phyloP scores from a whole-genome alignment of 2,888 invertebrate genomes.

The Emmelina monodactyla region DNA sequence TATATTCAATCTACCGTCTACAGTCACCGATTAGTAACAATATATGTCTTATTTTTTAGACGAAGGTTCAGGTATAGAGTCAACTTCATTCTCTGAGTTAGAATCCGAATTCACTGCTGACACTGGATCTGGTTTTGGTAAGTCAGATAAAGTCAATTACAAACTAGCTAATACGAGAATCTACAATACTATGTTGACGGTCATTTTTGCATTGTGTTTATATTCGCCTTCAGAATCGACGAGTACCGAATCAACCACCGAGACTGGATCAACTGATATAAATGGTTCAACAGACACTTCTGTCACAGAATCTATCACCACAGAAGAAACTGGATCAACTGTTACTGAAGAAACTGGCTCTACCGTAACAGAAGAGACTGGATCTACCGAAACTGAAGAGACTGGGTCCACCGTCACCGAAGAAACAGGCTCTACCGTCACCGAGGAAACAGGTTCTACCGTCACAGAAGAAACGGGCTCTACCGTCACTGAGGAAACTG shows the following conservation, averaged over 20 bases:
- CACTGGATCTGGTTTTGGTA: slow-evolving; percentile 25
- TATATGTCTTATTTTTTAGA: slow-evolving; percentile 4
- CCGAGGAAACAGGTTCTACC: not conserved
- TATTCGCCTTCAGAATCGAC: not conserved
- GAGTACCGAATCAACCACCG: not conserved
- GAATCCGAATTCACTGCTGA: slow-evolving; percentile 21
- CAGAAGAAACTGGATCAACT: slow-evolving; percentile 9
- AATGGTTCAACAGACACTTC: slow-evolving; percentile 3
- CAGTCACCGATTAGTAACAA: too few species aligned
- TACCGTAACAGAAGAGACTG: slow-evolving; percentile 4
- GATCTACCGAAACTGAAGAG: slow-evolving; percentile 2
- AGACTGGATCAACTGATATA: not conserved
- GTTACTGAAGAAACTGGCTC: slow-evolving; percentile 7
- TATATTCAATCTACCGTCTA: too few species aligned
- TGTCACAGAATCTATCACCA: slow-evolving; percentile 3
- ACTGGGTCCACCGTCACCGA: slow-evolving; percentile 5
- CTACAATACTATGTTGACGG: not conserved
- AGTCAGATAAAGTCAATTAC: slow-evolving; percentile 12
- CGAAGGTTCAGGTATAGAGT: slow-evolving; percentile 10
- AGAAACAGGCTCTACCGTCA: slow-evolving; percentile 5
- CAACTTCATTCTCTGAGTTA: slow-evolving; percentile 17
- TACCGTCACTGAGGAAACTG: slow-evolving; percentile 9
- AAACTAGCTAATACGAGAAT: too few species aligned
- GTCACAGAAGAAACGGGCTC: slow-evolving; percentile 7
- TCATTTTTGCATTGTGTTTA: not conserved